Evolutionary conservation across 2,888 invertebrate genomes (phyloP).

Genomic region (Saturnia japonica): DNA sequence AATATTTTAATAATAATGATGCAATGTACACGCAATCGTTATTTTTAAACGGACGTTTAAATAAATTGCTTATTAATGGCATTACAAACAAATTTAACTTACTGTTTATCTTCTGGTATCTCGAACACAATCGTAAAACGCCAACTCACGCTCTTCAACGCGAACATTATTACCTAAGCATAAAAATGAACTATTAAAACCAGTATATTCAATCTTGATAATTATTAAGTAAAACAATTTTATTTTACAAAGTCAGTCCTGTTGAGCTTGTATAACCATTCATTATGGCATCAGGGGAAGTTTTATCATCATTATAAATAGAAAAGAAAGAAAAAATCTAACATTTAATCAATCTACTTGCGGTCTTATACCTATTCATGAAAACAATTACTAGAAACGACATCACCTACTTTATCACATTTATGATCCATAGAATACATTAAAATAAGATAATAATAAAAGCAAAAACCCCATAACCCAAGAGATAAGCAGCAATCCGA

Average conservation of each 20-base stretch:
- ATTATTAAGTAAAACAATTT: background rate
- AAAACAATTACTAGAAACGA: too few relatives aligned
- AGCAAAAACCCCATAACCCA: too few relatives aligned
- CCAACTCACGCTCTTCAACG: background rate
- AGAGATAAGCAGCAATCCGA: too few relatives aligned
- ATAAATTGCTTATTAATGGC: background rate
- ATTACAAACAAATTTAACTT: background rate
- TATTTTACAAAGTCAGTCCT: conserved; percentile 51
- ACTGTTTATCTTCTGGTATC: background rate
- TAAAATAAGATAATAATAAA: too few relatives aligned
- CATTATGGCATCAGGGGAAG: conserved; percentile 44
- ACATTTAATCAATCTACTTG: too few relatives aligned
- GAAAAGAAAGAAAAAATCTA: background rate
- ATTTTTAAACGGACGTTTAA: background rate
- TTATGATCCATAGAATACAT: too few relatives aligned
- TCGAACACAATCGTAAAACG: background rate
- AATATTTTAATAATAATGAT: background rate
- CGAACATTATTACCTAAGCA: conserved; percentile 11
- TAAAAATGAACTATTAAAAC: conserved; percentile 1
- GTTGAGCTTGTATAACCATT: conserved; percentile 62
- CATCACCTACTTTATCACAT: too few relatives aligned
- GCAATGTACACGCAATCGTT: background rate
- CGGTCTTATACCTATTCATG: too few relatives aligned
- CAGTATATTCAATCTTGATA: background rate
- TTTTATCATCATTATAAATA: conserved; percentile 45